Conservation (phyloP, 1,140 invertebrate genomes). For the Drosophila orena region DNA sequence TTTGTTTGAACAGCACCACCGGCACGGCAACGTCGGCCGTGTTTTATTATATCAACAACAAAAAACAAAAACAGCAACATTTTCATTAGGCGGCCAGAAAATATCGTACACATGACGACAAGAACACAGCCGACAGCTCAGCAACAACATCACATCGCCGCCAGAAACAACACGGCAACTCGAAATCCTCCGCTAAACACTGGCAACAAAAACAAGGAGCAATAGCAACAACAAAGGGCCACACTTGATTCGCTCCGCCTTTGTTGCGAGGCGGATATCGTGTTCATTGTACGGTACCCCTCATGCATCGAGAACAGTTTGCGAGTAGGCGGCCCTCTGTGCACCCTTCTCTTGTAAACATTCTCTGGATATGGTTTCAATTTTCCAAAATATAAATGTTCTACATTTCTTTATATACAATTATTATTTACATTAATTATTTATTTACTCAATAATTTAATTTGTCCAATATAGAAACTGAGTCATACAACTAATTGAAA, state of each 20-base stretch:
- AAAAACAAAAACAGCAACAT: constrained; percentile 85
- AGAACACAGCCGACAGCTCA: constrained; percentile 37
- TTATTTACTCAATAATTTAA: too few species aligned
- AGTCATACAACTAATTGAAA: too few species aligned
- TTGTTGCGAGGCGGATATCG: constrained; percentile 47
- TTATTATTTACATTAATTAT: too few species aligned
- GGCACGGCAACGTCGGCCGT: constrained; percentile 14
- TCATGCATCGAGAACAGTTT: neutral
- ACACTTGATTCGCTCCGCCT: constrained; percentile 41
- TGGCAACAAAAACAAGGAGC: constrained; percentile 45
- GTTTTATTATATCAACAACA: constrained; percentile 81
- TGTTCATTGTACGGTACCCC: constrained; percentile 27
- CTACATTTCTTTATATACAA: too few species aligned
- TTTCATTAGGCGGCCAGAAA: constrained; percentile 84
- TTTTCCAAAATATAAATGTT: too few species aligned
- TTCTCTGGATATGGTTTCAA: too few species aligned
- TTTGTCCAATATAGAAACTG: too few species aligned
- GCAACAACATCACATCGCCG: constrained; percentile 13
- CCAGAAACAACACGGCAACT: constrained; percentile 36
- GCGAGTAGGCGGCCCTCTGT: neutral
- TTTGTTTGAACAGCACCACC: constrained; percentile 71
- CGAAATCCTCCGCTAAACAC: constrained; percentile 30
- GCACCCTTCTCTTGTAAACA: constrained; percentile 17
- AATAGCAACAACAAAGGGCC: constrained; percentile 23
- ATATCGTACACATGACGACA: constrained; percentile 66